Percentiles rank a stretch among this genome's conserved stretches.
These are phyloP conservation scores for Polyodon spathula DNA, from an alignment of 2,113 vertebrate species.

Conservation along the genomic window DNA sequence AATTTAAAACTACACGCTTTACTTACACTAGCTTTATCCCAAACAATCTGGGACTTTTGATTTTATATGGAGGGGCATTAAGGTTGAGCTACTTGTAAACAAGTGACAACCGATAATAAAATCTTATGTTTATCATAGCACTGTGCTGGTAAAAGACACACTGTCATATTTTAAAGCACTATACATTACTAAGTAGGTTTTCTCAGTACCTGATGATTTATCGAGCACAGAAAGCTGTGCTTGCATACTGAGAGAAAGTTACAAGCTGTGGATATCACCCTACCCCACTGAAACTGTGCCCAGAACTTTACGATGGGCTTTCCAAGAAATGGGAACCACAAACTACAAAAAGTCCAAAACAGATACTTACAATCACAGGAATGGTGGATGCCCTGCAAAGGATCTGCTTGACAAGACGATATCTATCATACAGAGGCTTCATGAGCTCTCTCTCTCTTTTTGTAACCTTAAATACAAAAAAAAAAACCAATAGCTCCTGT, in stretches of 20 bases:
- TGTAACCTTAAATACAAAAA: constrained; percentile 61
- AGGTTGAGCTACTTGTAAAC: too few species aligned
- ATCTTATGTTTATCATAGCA: too few species aligned
- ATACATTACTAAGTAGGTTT: not conserved
- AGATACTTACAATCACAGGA: constrained; percentile 82
- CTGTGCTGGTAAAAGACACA: too few species aligned
- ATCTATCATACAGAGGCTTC: constrained; percentile 91
- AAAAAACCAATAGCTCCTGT: not conserved
- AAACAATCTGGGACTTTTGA: too few species aligned
- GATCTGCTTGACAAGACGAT: constrained; percentile 93
- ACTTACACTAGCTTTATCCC: too few species aligned
- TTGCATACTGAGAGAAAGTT: constrained; percentile 10
- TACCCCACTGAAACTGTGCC: too few species aligned
- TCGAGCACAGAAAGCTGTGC: constrained; percentile 24
- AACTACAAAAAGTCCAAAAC: not conserved
- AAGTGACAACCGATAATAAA: too few species aligned
- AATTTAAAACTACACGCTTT: too few species aligned
- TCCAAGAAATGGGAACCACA: not conserved
- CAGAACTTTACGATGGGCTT: too few species aligned
- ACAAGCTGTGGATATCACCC: too few species aligned
- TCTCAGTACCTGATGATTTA: constrained; percentile 12
- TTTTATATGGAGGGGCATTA: too few species aligned
- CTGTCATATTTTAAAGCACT: too few species aligned
- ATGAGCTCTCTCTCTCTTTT: constrained; percentile 83
- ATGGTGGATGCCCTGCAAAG: constrained; percentile 80